These are phyloP conservation scores for Heptranchias perlo DNA, from an alignment of 2,113 vertebrate genomes.

Conservation along the genomic window DNA sequence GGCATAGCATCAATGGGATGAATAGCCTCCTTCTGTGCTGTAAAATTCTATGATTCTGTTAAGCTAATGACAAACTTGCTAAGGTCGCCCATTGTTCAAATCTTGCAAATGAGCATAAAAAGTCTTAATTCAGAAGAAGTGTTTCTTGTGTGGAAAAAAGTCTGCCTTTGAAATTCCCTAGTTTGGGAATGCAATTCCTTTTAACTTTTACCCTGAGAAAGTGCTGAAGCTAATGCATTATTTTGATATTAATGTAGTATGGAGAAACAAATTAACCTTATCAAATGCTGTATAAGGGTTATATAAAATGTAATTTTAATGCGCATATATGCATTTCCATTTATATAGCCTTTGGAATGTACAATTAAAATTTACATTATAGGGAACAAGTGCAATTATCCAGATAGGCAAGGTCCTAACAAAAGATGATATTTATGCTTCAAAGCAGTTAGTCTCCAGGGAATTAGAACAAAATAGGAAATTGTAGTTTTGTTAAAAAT, in stretches of 20 bases:
- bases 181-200: not conserved
- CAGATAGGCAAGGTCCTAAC: not conserved
- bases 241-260: not conserved
- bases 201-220: not conserved
- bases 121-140: not conserved
- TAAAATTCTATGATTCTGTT: not conserved
- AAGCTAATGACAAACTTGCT: not conserved
- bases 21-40: not conserved
- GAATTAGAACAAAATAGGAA: not conserved
- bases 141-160: not conserved
- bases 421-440: not conserved
- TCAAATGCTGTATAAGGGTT: slow-evolving; percentile 23
- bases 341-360: not conserved
- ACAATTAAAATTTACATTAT: not conserved
- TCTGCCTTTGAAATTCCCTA: not conserved
- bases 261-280: slow-evolving; percentile 16
- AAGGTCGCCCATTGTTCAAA: no score
- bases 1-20: not conserved
- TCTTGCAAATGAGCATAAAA: no score
- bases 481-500: not conserved
- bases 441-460: not conserved
- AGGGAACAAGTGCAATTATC: not conserved
- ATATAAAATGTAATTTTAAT: not conserved
- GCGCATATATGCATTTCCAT: slow-evolving; percentile 4
- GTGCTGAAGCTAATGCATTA: not conserved